These are phyloP conservation scores for Ruditapes philippinarum DNA, from an alignment of 1,140 invertebrate genomes.

Conservation along the genomic window DNA sequence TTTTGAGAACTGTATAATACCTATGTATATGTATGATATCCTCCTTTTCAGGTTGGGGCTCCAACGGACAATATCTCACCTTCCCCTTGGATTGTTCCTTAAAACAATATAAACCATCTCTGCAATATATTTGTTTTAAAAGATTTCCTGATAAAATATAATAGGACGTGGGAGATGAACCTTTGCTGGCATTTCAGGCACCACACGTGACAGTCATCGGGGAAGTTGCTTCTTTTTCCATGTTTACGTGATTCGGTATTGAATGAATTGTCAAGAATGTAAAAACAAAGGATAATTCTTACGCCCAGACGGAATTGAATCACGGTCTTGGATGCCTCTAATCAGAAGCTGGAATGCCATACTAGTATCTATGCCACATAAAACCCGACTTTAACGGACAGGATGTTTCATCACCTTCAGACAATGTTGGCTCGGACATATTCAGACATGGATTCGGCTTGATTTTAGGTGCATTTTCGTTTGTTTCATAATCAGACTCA, in stretches of 20 bases:
- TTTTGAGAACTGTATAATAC: slow-evolving; percentile 12
- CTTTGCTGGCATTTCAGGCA: background rate
- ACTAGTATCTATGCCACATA: background rate
- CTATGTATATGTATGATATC: background rate
- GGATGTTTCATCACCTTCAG: background rate
- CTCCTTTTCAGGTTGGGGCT: background rate
- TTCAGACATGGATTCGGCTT: too few species aligned
- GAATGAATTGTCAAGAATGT: slow-evolving; percentile 5
- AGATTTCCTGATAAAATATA: background rate
- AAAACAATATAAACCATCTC: background rate
- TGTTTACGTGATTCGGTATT: background rate
- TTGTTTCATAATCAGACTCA: too few species aligned
- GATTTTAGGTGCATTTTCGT: too few species aligned
- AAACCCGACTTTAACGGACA: background rate
- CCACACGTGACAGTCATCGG: slow-evolving; percentile 47
- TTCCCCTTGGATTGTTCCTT: background rate
- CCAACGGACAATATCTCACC: background rate
- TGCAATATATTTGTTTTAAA: background rate
- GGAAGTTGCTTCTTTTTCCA: background rate
- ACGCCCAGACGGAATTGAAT: background rate
- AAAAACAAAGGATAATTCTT: slow-evolving; percentile 41
- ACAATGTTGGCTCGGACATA: too few species aligned
- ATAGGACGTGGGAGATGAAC: slow-evolving; percentile 1
- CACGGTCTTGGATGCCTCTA: background rate
- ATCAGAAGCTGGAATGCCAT: background rate